These are phyloP conservation scores for Microctenopoma steveboyesi DNA, from an alignment of 2,797 vertebrate genomes.

Conservation along the genomic window DNA sequence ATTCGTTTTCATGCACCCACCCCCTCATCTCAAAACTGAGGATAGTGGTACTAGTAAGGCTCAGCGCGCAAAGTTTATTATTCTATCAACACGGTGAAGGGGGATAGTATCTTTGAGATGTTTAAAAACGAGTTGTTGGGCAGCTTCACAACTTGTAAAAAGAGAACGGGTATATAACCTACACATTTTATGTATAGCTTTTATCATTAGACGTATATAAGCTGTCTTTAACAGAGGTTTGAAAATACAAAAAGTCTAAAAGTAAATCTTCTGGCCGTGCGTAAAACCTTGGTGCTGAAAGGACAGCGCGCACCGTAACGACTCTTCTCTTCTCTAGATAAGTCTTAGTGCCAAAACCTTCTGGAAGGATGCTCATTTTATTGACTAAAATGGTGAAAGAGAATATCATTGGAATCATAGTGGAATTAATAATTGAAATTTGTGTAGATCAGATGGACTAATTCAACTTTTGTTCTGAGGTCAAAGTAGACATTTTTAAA, in stretches of 20 bases:
- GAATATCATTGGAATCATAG: not conserved
- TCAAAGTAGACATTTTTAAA: not conserved
- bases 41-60: not conserved
- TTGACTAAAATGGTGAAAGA: conserved; percentile 2
- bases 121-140: not conserved
- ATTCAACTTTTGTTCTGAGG: not conserved
- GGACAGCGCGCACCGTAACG: conserved; percentile 69
- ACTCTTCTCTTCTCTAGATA: not conserved
- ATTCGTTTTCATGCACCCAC: conserved; percentile 26
- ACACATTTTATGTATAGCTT: not conserved
- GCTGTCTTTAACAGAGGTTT: not conserved
- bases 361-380: not conserved
- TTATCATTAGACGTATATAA: not conserved
- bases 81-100: not conserved
- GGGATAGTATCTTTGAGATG: not conserved
- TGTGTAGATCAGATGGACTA: not conserved
- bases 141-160: not conserved
- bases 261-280: conserved; percentile 11
- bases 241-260: not conserved
- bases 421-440: not conserved
- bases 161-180: not conserved
- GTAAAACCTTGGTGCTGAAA: conserved; percentile 74
- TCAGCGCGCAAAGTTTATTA: not conserved
- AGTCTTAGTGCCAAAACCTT: not conserved
- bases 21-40: conserved; percentile 17